Conservation (phyloP, 2,113 vertebrate species). For the Ginglymostoma cirratum region DNA sequence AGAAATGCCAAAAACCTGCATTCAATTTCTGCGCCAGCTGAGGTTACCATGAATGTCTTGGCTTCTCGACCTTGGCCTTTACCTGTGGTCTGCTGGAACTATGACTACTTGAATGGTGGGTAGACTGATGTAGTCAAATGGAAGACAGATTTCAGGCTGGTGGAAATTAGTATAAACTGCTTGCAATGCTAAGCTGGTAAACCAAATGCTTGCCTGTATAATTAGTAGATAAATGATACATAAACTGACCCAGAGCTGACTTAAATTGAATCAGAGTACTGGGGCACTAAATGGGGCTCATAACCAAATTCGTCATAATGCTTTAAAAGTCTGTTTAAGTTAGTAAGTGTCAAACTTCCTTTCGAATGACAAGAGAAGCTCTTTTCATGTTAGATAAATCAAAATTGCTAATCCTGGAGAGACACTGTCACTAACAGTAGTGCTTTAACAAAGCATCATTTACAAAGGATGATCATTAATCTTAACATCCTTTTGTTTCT, state of each 20-base stretch:
- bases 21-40: too few relatives aligned
- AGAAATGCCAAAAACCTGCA: too few relatives aligned
- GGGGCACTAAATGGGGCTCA: not conserved
- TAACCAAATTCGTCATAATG: not conserved
- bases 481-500: constrained; percentile 3
- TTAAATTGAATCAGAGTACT: not conserved
- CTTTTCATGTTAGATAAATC: not conserved
- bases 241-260: not conserved
- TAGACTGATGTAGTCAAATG: not conserved
- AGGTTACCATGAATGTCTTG: too few relatives aligned
- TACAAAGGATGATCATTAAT: constrained; percentile 1
- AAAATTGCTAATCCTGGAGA: not conserved
- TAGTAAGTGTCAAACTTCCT: not conserved
- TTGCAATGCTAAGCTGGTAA: not conserved
- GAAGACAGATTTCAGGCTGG: not conserved
- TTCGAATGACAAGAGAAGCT: not conserved
- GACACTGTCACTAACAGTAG: not conserved
- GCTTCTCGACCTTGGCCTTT: too few relatives aligned
- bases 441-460: not conserved
- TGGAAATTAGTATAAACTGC: not conserved
- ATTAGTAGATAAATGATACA: not conserved
- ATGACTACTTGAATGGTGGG: not conserved
- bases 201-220: not conserved
- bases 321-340: not conserved
- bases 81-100: too few relatives aligned